Conservation (phyloP, 1,140 invertebrate genomes). For the Drosophila fuyamai region DNA sequence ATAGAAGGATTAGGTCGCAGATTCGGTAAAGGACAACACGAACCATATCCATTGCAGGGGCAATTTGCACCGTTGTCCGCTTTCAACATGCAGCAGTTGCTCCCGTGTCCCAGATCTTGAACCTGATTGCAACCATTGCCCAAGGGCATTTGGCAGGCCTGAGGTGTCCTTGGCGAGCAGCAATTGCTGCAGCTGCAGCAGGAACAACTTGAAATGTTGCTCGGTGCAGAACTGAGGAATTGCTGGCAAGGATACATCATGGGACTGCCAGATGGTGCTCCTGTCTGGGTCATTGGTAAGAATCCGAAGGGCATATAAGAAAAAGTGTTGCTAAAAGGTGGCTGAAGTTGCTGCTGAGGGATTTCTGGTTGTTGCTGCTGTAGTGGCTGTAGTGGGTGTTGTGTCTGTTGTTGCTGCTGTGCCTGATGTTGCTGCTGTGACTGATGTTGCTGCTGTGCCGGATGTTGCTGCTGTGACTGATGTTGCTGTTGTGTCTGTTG, state of each 20-base stretch:
- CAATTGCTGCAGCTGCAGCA: conserved; percentile 34
- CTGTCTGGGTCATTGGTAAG: conserved; percentile 5
- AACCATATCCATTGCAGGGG: conserved; percentile 1
- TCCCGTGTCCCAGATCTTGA: conserved; percentile 4
- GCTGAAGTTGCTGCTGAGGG: not conserved
- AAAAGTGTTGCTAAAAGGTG: not conserved
- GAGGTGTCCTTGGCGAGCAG: conserved; percentile 13
- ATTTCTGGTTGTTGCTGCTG: not conserved
- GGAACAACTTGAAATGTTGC: conserved; percentile 17
- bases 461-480: not conserved
- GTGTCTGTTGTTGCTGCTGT: not conserved
- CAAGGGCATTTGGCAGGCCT: not conserved
- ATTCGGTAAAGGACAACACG: conserved; percentile 1
- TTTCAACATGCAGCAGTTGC: conserved; percentile 23
- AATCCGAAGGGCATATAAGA: conserved; percentile 51
- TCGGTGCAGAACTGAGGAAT: conserved; percentile 1
- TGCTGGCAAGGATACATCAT: conserved; percentile 36
- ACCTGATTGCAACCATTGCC: not conserved
- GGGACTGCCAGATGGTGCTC: not conserved
- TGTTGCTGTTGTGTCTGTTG: not conserved
- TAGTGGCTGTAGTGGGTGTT: not conserved
- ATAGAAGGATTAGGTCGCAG: conserved; percentile 5
- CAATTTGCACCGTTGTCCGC: not conserved
- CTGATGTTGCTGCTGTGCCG: not conserved
- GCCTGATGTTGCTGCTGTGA: not conserved